These are phyloP conservation scores for Thalassophryne amazonica DNA, from an alignment of 2,797 vertebrate genomes.

Conservation along the genomic window DNA sequence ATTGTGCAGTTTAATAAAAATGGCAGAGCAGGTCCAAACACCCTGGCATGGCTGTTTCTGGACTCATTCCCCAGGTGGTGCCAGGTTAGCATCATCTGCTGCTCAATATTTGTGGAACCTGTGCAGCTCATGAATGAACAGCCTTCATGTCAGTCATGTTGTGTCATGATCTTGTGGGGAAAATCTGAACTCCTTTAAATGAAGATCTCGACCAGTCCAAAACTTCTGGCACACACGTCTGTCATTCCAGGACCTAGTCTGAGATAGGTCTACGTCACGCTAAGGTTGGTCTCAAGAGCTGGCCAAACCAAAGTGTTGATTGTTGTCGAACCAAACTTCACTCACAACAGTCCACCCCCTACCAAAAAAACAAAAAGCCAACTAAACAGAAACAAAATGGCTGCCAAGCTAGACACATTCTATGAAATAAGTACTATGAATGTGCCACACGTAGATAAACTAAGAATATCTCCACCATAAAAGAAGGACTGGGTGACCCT, in stretches of 20 bases:
- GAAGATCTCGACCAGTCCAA: background rate
- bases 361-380: constrained; percentile 11
- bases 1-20: no score
- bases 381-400: constrained; percentile 10
- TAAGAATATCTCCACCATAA: constrained; percentile 9
- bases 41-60: no score
- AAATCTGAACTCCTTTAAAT: no score
- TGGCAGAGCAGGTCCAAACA: no score
- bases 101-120: background rate
- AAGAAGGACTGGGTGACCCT: constrained; percentile 6
- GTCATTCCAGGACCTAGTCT: background rate
- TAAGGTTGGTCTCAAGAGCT: constrained; percentile 5
- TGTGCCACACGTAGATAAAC: background rate
- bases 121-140: background rate
- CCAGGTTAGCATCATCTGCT: background rate
- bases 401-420: background rate
- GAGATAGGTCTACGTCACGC: background rate
- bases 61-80: no score
- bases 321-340: constrained; percentile 22
- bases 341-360: constrained; percentile 28
- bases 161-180: no score
- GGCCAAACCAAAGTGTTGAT: constrained; percentile 6
- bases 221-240: background rate
- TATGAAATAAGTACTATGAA: background rate
- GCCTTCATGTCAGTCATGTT: constrained; percentile 3